Base-by-base conservation (phyloP, 2,888 invertebrate species). In the Pyrgus malvae region DNA sequence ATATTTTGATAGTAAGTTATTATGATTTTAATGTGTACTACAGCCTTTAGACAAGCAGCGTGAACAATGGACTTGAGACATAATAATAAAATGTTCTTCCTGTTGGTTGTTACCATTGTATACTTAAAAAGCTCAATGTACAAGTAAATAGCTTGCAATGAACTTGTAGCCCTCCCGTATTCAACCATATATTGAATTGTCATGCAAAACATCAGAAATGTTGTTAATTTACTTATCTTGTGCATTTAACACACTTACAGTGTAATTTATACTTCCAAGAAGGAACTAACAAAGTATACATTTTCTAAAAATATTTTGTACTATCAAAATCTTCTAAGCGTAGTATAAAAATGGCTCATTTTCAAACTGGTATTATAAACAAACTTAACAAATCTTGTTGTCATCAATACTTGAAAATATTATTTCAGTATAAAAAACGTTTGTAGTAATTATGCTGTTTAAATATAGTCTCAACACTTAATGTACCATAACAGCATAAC, bases 21-120 rank as follows among this genome's bases (percentile, higher is more conserved):
- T 35, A 21, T 31, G 19, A 21, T 37, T 35, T 48, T 48, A 48
- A 27, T 48, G 48, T 48, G 48, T 48, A 48, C 37, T 38, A 23
- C 48, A 48, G 48, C 37, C 27, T 14, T 37, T 1, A 37, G 17
- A 37, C 17, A 38, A 5, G 27, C 37, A n/a, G 37, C 25, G n/a
- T 8, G 37, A 8, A 48, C 11, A 17, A 27, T 11, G 16, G 37
- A 38, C 27, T 27, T 23, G 8, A 33, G 17, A 37, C 7, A 35
- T 21, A n/a, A 17, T 19, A 19, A n/a, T n/a, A n/a, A n/a, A n/a
- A 37, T 27, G 27, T 25, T 25, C 48, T 48, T 48, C 17, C 17
- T 48, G 14, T 17, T 27, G 48, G 37, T 48, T 37, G 25, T 48
- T 35, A 12, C 8, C 19, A 35, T 9, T 48, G 25, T 48, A 23